Base-by-base conservation (phyloP, 2,113 vertebrate genomes). In the Pelvicachromis taeniatus region DNA sequence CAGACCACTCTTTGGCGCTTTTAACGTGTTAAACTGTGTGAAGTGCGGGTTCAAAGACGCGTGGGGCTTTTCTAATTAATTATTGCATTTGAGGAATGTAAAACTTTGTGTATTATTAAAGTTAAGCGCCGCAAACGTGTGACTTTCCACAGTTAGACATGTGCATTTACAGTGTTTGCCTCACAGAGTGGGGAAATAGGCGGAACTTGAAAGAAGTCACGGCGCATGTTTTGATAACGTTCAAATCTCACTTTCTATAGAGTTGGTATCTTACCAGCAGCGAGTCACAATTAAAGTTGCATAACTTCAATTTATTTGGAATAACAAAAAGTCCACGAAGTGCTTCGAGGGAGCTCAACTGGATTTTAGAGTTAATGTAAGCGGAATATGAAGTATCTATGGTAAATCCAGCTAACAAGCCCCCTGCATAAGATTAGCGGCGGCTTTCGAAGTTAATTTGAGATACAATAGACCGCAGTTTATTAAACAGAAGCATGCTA, bases 171-270 rank as follows among this genome's bases (percentile, higher is more conserved):
- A 84, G 5, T 85, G 78, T 90, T 90, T 85, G 56, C 26, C 4
- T 80, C 58, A 4, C 6, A 8, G 9, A 40, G 35, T 45, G 81
- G 58, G 58, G 77, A 92, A 87, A 88, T 55, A 90, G 84, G 88
- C 88, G 88, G 88, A 93, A 89, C 85, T 86, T 88, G 12, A 81
- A 53, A 81, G 33, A 82, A 87, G 78, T 81, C 56, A 10, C 53
- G 8, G 55, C 50, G 11, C 79, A 68, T 88, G 81, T 85, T 92
- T 87, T 88, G 50, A 89, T 58, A 40, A n/a, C 26, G 23, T 42
- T 61, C 33, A 9, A 77, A 88, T 61, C 2, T 38, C 11, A 14
- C 50, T 7, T 40, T 3, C 2, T 40, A 2, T 2, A 5, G 21
- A 2, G 5, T 73, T 54, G 10, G 1, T 70, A 2, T 45, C 45